These are phyloP conservation scores for Cyphomyrus plagiostoma DNA, from an alignment of 2,113 vertebrate genomes.

Conservation along the genomic window DNA sequence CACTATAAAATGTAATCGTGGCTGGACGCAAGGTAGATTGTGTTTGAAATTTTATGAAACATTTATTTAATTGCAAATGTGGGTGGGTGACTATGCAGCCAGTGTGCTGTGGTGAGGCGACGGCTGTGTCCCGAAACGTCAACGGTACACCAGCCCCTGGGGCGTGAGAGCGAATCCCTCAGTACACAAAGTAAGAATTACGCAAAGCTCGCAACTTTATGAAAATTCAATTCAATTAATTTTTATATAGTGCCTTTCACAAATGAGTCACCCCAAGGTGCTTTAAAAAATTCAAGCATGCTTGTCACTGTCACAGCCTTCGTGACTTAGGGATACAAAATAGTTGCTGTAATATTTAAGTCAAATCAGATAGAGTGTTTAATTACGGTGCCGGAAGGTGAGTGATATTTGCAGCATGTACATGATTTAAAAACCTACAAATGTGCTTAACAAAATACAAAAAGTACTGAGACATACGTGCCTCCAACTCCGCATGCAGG, in stretches of 20 bases:
- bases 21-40: not conserved
- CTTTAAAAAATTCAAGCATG: not conserved
- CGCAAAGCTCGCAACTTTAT: not conserved
- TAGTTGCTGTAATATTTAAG: not conserved
- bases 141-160: not conserved
- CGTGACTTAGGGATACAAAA: not conserved
- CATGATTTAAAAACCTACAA: not conserved
- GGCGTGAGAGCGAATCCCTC: not conserved
- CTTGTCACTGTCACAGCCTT: not conserved
- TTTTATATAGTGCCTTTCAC: not conserved
- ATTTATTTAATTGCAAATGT: not conserved
- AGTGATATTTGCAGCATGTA: not conserved
- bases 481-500: not conserved
- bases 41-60: not conserved
- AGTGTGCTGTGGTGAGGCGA: not conserved
- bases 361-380: not conserved
- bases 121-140: not conserved
- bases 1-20: not conserved
- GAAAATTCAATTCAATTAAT: not conserved
- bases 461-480: not conserved
- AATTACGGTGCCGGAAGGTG: not conserved
- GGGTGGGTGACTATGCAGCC: not conserved
- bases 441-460: not conserved
- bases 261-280: not conserved
- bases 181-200: not conserved